phyloP scores from a whole-genome alignment of 2,888 invertebrate genomes.

The Parnassius glacialis region DNA sequence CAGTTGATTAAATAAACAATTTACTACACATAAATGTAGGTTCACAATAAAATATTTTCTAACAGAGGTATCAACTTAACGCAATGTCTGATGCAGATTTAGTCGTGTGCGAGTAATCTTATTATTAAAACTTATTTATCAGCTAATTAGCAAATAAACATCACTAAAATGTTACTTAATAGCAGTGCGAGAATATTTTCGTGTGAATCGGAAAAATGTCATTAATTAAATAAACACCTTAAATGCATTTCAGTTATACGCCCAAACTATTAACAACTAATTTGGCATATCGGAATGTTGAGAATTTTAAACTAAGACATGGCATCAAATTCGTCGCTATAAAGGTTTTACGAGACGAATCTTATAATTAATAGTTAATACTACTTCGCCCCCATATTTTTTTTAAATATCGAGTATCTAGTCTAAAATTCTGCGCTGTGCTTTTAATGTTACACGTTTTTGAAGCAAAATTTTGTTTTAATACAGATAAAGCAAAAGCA shows the following conservation, averaged over 20 bases:
- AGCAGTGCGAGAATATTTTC: slow-evolving; percentile 27
- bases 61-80: slow-evolving; percentile 64
- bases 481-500: slow-evolving; percentile 20
- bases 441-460: background rate
- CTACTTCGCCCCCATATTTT: background rate
- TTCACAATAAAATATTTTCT: slow-evolving; percentile 77
- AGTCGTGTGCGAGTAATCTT: slow-evolving; percentile 45
- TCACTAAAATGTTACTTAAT: slow-evolving; percentile 29
- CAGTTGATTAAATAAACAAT: slow-evolving; percentile 78
- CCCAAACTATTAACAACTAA: slow-evolving; percentile 52
- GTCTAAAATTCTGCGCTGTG: background rate
- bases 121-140: slow-evolving; percentile 39
- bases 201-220: slow-evolving; percentile 28
- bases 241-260: slow-evolving; percentile 38
- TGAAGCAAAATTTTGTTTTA: slow-evolving; percentile 11
- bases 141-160: slow-evolving; percentile 29
- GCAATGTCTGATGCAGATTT: slow-evolving; percentile 75
- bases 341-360: background rate
- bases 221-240: slow-evolving; percentile 30
- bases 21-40: slow-evolving; percentile 80
- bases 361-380: background rate
- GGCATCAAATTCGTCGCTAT: background rate
- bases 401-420: background rate
- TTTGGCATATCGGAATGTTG: slow-evolving; percentile 76
- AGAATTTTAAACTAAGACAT: slow-evolving; percentile 47